Percentiles rank a stretch among this genome's conserved stretches.
phyloP scores from a whole-genome alignment of 1,140 invertebrate genomes.

The Pseudomyrmex concolor region DNA sequence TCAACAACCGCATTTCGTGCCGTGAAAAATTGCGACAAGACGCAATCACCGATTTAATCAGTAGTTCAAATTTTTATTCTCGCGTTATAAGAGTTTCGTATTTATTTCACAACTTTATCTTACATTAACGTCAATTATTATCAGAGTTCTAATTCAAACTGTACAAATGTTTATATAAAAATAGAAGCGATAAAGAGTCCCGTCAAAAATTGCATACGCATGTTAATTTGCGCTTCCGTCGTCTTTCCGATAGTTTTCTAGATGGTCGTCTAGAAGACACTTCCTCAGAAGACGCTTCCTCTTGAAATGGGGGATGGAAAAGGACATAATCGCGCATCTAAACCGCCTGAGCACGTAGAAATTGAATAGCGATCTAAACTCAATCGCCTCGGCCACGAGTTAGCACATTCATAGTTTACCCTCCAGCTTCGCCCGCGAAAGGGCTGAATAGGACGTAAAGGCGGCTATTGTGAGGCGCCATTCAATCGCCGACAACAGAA shows the following conservation, averaged over 20 bases:
- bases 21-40: constrained; percentile 42
- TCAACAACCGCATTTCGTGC: not conserved
- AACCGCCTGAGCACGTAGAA: constrained; percentile 66
- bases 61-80: not conserved
- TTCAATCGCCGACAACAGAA: constrained; percentile 72
- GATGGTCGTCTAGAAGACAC: not conserved
- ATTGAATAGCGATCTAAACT: constrained; percentile 72
- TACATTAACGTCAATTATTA: not conserved
- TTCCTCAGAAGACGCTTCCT: constrained; percentile 13
- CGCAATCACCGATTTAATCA: constrained; percentile 8
- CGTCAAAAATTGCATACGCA: not conserved
- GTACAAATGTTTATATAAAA: not conserved
- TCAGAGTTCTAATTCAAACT: not conserved
- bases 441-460: constrained; percentile 69
- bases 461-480: constrained; percentile 68
- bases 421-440: constrained; percentile 52
- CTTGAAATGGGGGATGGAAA: constrained; percentile 9
- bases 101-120: no score
- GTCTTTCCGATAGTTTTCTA: constrained; percentile 31
- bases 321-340: constrained; percentile 66
- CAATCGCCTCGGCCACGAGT: constrained; percentile 57
- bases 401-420: constrained; percentile 71
- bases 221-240: constrained; percentile 20
- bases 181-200: not conserved
- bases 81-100: no score